Percentiles rank a stretch among this genome's conserved stretches.
phyloP scores from a whole-genome alignment of 2,113 vertebrate genomes.

The Sinocyclocheilus grahami region DNA sequence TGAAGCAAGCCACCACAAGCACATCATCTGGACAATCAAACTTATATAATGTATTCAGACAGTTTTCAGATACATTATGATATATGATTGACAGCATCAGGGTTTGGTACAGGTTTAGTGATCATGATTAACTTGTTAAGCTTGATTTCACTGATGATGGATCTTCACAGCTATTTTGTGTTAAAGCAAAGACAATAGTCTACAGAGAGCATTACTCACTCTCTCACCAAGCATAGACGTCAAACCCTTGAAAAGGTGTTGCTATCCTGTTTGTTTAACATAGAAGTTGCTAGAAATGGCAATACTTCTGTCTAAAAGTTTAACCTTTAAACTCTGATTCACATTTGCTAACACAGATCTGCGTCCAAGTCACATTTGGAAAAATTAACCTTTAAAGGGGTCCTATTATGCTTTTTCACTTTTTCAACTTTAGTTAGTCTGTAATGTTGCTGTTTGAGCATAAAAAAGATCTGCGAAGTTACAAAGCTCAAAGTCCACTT shows the following conservation, averaged over 20 bases:
- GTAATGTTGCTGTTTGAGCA: no score
- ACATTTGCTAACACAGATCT: not conserved
- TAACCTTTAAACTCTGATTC: conserved; percentile 20
- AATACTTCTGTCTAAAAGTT: not conserved
- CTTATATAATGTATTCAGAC: not conserved
- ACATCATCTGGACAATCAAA: conserved; percentile 29
- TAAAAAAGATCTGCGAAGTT: no score
- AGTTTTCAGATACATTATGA: conserved; percentile 2
- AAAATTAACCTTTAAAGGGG: not conserved
- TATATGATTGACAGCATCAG: not conserved
- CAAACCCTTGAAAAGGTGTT: not conserved
- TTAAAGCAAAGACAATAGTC: not conserved
- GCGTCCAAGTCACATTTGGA: conserved; percentile 17
- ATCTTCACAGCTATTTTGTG: conserved; percentile 18
- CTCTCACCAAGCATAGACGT: not conserved
- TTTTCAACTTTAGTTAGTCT: no score
- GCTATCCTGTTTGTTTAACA: not conserved
- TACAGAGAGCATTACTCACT: not conserved
- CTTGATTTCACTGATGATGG: not conserved
- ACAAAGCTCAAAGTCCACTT: no score
- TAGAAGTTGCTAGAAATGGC: not conserved
- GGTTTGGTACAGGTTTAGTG: not conserved
- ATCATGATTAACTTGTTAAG: not conserved
- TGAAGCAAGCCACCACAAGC: not conserved
- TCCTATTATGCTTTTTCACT: no score